Conservation (phyloP, 2,797 vertebrate genomes). For the Platalea minor region DNA sequence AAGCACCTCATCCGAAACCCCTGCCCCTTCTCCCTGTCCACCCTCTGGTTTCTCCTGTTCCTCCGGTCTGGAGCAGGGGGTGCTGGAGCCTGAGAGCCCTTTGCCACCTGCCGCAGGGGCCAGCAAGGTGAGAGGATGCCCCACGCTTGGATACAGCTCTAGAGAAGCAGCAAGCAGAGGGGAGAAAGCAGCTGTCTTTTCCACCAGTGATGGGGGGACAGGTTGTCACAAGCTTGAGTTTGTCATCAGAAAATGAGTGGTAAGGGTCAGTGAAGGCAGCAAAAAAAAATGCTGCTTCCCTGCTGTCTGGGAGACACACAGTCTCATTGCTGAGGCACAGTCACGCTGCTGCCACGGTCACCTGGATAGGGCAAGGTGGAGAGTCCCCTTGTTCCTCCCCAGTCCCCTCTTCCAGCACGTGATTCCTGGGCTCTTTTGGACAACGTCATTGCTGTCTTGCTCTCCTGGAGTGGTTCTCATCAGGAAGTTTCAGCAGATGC, state of each 20-base stretch:
- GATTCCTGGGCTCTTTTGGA: no score
- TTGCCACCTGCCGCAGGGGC: background rate
- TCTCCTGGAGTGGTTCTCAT: background rate
- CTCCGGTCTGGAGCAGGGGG: accelerated
- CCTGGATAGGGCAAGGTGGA: background rate
- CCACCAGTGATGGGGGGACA: accelerated
- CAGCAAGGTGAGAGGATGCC: background rate
- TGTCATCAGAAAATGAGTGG: background rate
- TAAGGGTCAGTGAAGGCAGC: background rate
- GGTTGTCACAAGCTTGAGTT: background rate
- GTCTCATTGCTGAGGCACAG: accelerated
- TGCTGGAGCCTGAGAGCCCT: background rate
- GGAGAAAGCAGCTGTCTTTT: background rate
- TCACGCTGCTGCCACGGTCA: background rate
- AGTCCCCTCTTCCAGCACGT: background rate
- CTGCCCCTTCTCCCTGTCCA: background rate
- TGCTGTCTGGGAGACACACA: background rate
- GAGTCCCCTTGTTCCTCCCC: background rate
- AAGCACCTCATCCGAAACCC: accelerated
- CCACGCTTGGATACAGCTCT: accelerated
- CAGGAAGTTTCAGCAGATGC: background rate
- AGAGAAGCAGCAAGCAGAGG: background rate
- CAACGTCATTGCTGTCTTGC: accelerated
- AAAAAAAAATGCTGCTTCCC: background rate
- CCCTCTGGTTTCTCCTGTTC: background rate